phyloP scores from a whole-genome alignment of 2,888 invertebrate genomes.

The Cancer borealis region DNA sequence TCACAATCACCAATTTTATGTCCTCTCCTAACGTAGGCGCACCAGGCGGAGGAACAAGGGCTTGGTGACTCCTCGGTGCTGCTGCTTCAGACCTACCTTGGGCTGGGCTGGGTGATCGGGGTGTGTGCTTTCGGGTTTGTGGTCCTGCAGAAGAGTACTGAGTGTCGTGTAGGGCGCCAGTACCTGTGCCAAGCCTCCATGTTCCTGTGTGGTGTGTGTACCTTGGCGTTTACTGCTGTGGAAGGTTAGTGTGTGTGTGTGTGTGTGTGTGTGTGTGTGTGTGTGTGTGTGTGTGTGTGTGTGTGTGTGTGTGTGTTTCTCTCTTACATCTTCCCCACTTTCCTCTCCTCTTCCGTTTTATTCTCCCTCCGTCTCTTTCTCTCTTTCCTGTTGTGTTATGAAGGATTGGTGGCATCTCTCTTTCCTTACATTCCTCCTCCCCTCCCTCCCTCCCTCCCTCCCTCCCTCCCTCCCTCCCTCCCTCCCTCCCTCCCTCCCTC shows the following conservation, averaged over 20 bases:
- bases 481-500: too few relatives aligned
- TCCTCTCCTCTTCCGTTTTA: background rate
- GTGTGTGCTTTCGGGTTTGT: slow-evolving; percentile 90
- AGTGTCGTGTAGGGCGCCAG: slow-evolving; percentile 91
- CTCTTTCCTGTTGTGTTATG: slow-evolving; percentile 26
- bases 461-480: too few relatives aligned
- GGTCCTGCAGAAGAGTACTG: slow-evolving; percentile 90
- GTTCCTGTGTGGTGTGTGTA: slow-evolving; percentile 88
- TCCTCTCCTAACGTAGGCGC: slow-evolving; percentile 68
- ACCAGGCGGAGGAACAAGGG: slow-evolving; percentile 86
- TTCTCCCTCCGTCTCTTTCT: background rate
- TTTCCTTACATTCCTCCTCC: too few relatives aligned
- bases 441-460: too few relatives aligned
- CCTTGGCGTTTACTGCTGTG: slow-evolving; percentile 88
- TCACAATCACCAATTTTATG: background rate
- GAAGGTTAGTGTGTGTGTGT: slow-evolving; percentile 82
- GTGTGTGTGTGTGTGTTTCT: background rate
- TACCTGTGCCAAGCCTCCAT: slow-evolving; percentile 91
- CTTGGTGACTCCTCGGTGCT: slow-evolving; percentile 84
- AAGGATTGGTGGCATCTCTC: background rate
- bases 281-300: too few relatives aligned
- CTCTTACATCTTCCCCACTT: background rate
- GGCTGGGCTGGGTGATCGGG: slow-evolving; percentile 90
- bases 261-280: too few relatives aligned
- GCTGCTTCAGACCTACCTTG: slow-evolving; percentile 87